Conservation (phyloP, 2,888 invertebrate species). For the Sphaerophoria taeniata region DNA sequence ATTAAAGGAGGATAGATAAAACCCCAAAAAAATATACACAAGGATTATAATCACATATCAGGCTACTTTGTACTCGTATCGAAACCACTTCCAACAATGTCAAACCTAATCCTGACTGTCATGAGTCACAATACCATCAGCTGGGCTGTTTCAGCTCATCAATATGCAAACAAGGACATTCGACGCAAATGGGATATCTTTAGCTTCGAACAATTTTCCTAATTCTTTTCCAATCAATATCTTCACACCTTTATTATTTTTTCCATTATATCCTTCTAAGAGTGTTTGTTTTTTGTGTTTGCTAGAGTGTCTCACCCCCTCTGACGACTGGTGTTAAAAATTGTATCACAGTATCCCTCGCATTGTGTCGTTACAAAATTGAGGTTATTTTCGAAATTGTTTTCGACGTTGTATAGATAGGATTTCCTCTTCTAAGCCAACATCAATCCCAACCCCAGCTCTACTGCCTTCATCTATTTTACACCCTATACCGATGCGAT, state of each 20-base stretch:
- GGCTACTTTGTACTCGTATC: slow-evolving; percentile 6
- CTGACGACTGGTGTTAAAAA: slow-evolving; percentile 12
- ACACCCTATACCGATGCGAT: slow-evolving; percentile 10
- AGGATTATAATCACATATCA: slow-evolving; percentile 46
- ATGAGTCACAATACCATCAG: slow-evolving; percentile 22
- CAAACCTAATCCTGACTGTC: slow-evolving; percentile 57
- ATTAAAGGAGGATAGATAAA: slow-evolving; percentile 34
- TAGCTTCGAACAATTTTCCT: slow-evolving; percentile 41
- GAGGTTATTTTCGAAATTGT: slow-evolving; percentile 60
- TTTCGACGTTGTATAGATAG: slow-evolving; percentile 53
- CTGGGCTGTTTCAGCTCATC: slow-evolving; percentile 27
- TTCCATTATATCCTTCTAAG: slow-evolving; percentile 8
- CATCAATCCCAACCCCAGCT: not conserved
- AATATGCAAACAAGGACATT: slow-evolving; percentile 67
- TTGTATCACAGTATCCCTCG: slow-evolving; percentile 15
- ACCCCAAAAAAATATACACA: not conserved
- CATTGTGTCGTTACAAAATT: slow-evolving; percentile 30
- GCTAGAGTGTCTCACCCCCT: not conserved
- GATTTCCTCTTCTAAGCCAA: slow-evolving; percentile 31
- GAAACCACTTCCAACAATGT: slow-evolving; percentile 65
- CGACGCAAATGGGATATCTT: slow-evolving; percentile 7
- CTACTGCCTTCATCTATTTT: not conserved
- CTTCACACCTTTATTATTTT: slow-evolving; percentile 26
- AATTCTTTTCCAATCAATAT: slow-evolving; percentile 71
- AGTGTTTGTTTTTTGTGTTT: not conserved